Base-by-base conservation (phyloP, 2,888 invertebrate species). In the Dynastes tityus region DNA sequence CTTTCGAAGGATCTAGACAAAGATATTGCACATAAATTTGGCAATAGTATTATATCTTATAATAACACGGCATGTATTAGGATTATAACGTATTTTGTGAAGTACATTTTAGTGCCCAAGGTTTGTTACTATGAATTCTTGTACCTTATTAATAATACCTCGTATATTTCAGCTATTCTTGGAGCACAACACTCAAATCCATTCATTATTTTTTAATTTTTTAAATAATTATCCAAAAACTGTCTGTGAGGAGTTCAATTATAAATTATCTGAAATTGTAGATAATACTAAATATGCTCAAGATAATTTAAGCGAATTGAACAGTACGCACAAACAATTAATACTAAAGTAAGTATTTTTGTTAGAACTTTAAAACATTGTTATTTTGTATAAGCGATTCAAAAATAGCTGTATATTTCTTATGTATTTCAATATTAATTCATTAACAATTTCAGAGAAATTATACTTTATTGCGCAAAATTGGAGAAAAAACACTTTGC, bases 11-110 rank as follows among this genome's bases (percentile, higher is more conserved):
- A 74, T 45, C 27, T 74, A 27, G 61, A 74, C 40, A 61, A 45
- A 16, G 73, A 74, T 11, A 61, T 45, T 40, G 61, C 16, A 45
- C 63, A 45, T 45, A 74, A 61, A 45, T 74, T 74, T 63, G 73
- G 73, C 22, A 61, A 74, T 45, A 32, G 45, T 29, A 27, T 74
- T 63, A 5, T 61, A 40, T 8, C 55, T 16, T 27, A 61, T 61
- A 45, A 55, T 45, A 58, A 61, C 16, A 11, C 27, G 13, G 45
- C n/a, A 5, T 45, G 45, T 45, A n/a, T 27, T n/a, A 27, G 22
- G 45, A 63, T 74, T 11, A 45, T 61, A 27, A 27, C 40, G 13
- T 6, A 9, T 8, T 74, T 74, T 61, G 22, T 45, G 11, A 61
- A 29, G 27, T 11, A 61, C 16, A 63, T 74, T 37, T 61, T 74